These are phyloP conservation scores for Passer domesticus DNA, from an alignment of 2,113 vertebrate genomes.

Conservation along the genomic window DNA sequence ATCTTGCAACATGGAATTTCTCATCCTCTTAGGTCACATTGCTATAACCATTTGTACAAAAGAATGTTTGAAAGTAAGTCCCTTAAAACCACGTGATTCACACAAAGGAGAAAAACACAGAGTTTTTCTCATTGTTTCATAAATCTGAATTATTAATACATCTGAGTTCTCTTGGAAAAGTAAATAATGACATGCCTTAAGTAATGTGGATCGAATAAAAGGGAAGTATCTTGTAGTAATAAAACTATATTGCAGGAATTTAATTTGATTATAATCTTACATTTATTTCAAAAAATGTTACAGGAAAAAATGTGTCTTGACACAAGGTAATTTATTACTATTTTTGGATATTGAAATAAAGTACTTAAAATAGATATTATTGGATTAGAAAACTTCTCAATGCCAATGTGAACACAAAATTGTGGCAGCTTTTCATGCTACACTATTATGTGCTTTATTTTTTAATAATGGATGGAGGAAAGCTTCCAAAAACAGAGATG, in stretches of 20 bases:
- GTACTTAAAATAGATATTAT: neutral
- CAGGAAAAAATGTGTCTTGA: neutral
- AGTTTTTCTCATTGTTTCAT: neutral
- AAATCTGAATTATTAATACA: neutral
- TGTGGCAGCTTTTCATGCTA: neutral
- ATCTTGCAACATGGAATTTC: neutral
- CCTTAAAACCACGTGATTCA: neutral
- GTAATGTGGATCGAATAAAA: neutral
- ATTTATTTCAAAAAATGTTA: neutral
- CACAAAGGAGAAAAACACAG: accelerated
- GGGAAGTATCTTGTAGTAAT: neutral
- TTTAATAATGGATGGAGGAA: neutral
- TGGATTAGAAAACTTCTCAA: neutral
- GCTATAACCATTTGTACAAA: neutral
- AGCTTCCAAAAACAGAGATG: neutral
- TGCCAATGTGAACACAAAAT: neutral
- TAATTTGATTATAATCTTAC: neutral
- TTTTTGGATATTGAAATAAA: neutral
- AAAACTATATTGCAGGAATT: neutral
- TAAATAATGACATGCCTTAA: neutral
- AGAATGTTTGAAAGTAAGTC: neutral
- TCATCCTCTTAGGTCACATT: neutral
- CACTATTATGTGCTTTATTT: neutral
- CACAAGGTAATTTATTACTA: neutral
- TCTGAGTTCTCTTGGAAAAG: neutral